Evolutionary conservation across 2,113 vertebrate species (phyloP).

Genomic region (Fregata magnificens): DNA sequence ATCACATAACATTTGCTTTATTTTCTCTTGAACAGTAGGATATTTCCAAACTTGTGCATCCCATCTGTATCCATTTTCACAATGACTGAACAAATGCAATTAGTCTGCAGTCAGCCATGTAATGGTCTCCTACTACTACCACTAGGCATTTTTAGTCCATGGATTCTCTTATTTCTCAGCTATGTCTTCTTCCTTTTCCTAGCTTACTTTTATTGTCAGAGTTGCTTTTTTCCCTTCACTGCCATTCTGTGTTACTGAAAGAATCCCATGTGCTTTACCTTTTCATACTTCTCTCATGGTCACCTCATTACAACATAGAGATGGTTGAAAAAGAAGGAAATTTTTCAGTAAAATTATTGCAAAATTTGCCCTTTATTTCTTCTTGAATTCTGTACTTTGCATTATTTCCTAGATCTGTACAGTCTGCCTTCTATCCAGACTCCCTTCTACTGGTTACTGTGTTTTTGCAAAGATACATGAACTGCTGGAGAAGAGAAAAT

Average conservation of each 20-base stretch:
- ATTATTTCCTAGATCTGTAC: not conserved
- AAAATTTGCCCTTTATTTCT: not conserved
- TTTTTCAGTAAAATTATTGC: not conserved
- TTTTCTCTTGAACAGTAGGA: conserved; percentile 66
- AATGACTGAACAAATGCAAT: conserved; percentile 79
- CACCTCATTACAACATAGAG: not conserved
- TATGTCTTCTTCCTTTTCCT: conserved; percentile 12
- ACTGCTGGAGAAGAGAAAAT: not conserved
- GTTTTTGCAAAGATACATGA: not conserved
- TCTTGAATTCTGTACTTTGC: not conserved
- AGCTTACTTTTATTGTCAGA: not conserved
- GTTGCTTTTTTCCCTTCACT: conserved; percentile 1
- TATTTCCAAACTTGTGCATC: conserved; percentile 59
- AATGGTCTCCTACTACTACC: conserved; percentile 71
- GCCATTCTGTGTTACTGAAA: not conserved
- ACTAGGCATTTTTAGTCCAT: conserved; percentile 50
- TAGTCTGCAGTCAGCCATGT: conserved; percentile 77
- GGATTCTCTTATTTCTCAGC: conserved; percentile 20
- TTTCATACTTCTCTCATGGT: not conserved
- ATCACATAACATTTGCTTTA: conserved; percentile 62
- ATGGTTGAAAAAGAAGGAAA: not conserved
- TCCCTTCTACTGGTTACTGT: not conserved
- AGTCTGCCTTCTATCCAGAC: not conserved
- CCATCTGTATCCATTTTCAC: conserved; percentile 76
- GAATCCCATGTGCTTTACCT: not conserved